Conservation (phyloP, 2,888 invertebrate genomes). For the Lochmaea crataegi region DNA sequence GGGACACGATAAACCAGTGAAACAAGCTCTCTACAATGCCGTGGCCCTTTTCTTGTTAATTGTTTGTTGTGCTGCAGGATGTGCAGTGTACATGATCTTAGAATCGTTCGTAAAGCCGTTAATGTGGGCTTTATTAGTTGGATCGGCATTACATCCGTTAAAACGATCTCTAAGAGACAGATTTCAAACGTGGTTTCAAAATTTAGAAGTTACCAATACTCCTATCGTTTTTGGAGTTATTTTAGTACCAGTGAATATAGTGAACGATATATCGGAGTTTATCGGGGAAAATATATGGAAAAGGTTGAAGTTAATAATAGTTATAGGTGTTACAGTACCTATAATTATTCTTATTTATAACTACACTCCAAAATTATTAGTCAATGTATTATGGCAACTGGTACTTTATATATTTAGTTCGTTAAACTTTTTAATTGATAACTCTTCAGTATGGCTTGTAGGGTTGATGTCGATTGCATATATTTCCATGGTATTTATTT, state of each 20-base stretch:
- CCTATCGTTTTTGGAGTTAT: constrained; percentile 72
- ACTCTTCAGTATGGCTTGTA: constrained; percentile 60
- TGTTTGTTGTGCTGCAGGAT: constrained; percentile 76
- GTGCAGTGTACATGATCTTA: constrained; percentile 85
- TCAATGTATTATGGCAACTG: constrained; percentile 70
- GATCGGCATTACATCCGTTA: constrained; percentile 96
- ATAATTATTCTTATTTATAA: constrained; percentile 74
- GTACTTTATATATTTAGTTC: constrained; percentile 47
- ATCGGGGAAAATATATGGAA: constrained; percentile 78
- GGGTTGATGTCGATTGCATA: constrained; percentile 75
- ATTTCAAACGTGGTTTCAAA: constrained; percentile 83
- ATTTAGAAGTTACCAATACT: constrained; percentile 74
- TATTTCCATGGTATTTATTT: constrained; percentile 74
- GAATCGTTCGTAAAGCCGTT: constrained; percentile 94
- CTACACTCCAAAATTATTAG: constrained; percentile 76
- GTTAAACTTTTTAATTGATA: constrained; percentile 60
- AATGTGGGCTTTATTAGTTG: constrained; percentile 95
- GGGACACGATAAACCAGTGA: constrained; percentile 88
- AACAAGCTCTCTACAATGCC: constrained; percentile 91
- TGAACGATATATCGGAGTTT: constrained; percentile 80
- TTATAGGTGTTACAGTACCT: constrained; percentile 63
- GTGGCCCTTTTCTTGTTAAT: constrained; percentile 82
- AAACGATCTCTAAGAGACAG: constrained; percentile 83
- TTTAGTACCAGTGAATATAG: constrained; percentile 79
- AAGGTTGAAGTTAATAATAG: constrained; percentile 73